Conservation (phyloP, 2,888 invertebrate genomes). For the Cephus sareptanus region DNA sequence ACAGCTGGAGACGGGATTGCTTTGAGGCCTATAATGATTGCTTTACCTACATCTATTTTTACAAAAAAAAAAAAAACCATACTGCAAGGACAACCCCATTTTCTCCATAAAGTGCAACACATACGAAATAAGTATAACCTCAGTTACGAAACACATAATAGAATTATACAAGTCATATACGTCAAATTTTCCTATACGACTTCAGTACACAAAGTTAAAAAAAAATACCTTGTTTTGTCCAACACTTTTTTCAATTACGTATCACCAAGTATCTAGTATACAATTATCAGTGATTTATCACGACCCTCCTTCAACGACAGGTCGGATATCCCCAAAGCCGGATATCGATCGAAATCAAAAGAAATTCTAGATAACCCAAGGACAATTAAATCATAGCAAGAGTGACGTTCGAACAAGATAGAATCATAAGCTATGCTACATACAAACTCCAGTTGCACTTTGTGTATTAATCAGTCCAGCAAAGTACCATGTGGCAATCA, state of each 20-base stretch:
- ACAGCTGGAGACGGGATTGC: slow-evolving; percentile 3
- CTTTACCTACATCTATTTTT: neutral
- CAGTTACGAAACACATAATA: neutral
- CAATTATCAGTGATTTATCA: neutral
- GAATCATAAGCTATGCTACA: neutral
- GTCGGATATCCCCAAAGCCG: neutral
- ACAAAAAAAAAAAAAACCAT: neutral
- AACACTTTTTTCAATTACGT: neutral
- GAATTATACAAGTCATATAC: neutral
- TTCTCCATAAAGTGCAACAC: neutral
- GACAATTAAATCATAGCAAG: neutral
- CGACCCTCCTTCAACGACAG: neutral
- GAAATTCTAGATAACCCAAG: neutral
- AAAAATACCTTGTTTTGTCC: neutral
- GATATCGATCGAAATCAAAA: neutral
- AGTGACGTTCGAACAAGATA: neutral
- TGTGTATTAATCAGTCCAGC: neutral
- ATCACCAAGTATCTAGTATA: neutral
- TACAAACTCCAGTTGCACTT: neutral
- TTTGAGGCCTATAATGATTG: slow-evolving; percentile 2
- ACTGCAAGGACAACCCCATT: neutral
- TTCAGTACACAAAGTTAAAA: neutral
- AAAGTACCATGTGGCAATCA: neutral
- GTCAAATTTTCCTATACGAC: neutral
- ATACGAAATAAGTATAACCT: neutral